Conservation (phyloP, 2,113 vertebrate species). For the Ceyx margarethae region DNA sequence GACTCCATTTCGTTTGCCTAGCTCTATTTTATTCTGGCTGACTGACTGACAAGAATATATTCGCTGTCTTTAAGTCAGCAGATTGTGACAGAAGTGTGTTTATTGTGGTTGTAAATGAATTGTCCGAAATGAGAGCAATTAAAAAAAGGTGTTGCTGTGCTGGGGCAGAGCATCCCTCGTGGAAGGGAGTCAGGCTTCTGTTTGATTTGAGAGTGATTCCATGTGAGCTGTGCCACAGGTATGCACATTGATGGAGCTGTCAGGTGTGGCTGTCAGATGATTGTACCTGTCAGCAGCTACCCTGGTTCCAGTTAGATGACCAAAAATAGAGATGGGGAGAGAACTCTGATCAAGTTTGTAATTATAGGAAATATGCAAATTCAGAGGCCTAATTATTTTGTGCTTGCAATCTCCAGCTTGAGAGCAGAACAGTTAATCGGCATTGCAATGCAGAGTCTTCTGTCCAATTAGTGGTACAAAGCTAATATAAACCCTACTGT, state of each 20-base stretch:
- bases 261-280: neutral
- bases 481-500: neutral
- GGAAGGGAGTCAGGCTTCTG: neutral
- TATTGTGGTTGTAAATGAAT: neutral
- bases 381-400: slow-evolving; percentile 29
- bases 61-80: neutral
- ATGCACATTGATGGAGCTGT: neutral
- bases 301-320: neutral
- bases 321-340: neutral
- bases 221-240: neutral
- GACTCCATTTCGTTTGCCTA: neutral
- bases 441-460: neutral
- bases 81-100: neutral
- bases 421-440: slow-evolving; percentile 39
- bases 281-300: neutral
- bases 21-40: neutral
- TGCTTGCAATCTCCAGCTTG: neutral
- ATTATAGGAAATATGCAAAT: slow-evolving; percentile 25
- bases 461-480: slow-evolving; percentile 27
- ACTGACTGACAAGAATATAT: neutral
- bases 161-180: neutral
- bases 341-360: neutral
- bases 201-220: neutral
- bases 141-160: neutral
- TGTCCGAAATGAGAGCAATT: neutral